phyloP scores from a whole-genome alignment of 2,888 invertebrate species.

The Caradrina kadenii region DNA sequence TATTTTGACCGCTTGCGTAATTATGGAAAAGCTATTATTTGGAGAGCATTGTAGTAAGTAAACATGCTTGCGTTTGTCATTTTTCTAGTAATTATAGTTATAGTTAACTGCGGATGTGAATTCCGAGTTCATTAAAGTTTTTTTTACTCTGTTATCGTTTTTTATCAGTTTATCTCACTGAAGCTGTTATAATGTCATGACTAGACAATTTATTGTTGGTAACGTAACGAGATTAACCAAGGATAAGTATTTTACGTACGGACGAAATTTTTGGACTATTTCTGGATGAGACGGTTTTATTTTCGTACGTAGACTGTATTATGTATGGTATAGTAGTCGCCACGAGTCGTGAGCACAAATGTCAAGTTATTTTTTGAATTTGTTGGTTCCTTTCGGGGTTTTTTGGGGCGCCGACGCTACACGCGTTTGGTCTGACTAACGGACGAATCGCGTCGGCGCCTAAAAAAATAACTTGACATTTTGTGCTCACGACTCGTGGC shows the following conservation, averaged over 20 bases:
- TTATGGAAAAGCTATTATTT: not conserved
- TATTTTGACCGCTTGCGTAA: not conserved
- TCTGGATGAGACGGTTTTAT: not conserved
- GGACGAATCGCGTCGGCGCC: too few relatives aligned
- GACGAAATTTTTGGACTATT: not conserved
- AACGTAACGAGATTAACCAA: not conserved
- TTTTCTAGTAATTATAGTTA: slow-evolving; percentile 12
- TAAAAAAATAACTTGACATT: too few relatives aligned
- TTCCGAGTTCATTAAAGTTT: slow-evolving; percentile 24
- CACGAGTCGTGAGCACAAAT: too few relatives aligned
- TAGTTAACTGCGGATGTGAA: slow-evolving; percentile 8
- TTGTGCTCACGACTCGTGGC: too few relatives aligned
- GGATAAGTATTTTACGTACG: not conserved
- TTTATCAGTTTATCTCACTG: slow-evolving; percentile 25
- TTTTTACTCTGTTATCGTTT: slow-evolving; percentile 5
- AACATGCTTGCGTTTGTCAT: not conserved
- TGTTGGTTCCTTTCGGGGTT: too few relatives aligned
- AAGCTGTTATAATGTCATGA: slow-evolving; percentile 14
- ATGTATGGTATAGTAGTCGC: too few relatives aligned
- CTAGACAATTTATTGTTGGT: not conserved
- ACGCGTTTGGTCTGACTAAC: too few relatives aligned
- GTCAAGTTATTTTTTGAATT: too few relatives aligned
- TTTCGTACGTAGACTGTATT: too few relatives aligned
- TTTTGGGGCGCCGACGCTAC: too few relatives aligned
- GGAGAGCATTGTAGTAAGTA: not conserved